phyloP scores from a whole-genome alignment of 2,113 vertebrate genomes.

The Nibea albiflora region DNA sequence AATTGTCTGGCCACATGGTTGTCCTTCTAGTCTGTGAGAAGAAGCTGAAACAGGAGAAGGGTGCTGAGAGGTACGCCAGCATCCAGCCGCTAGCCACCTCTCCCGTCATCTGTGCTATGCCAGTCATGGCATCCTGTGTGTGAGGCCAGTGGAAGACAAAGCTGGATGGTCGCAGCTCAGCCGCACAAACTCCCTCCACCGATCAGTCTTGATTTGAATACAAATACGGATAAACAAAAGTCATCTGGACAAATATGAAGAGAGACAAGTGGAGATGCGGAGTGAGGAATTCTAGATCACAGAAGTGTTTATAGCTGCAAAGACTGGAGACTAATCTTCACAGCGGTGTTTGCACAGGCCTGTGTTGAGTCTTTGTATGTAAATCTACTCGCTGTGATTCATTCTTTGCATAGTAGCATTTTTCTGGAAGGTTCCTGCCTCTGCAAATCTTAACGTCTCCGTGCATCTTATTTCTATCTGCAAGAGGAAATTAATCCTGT shows the following conservation, averaged over 20 bases:
- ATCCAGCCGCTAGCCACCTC: slow-evolving; percentile 64
- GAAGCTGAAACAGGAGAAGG: slow-evolving; percentile 72
- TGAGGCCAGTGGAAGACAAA: slow-evolving; percentile 36
- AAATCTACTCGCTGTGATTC: slow-evolving; percentile 33
- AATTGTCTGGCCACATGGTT: slow-evolving; percentile 46
- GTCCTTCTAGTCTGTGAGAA: slow-evolving; percentile 50
- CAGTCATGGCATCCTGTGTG: slow-evolving; percentile 52
- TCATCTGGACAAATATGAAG: slow-evolving; percentile 7
- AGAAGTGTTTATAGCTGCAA: slow-evolving; percentile 38
- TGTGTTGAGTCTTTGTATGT: slow-evolving; percentile 32
- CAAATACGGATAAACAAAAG: slow-evolving; percentile 7
- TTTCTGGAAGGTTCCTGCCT: not conserved
- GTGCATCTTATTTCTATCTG: slow-evolving; percentile 7
- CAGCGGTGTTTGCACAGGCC: slow-evolving; percentile 44
- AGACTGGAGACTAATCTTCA: slow-evolving; percentile 49
- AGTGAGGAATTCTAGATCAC: not conserved
- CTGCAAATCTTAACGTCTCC: not conserved
- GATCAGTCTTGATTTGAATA: slow-evolving; percentile 20
- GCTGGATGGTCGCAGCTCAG: slow-evolving; percentile 23
- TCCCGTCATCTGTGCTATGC: slow-evolving; percentile 64
- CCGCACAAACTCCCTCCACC: not conserved
- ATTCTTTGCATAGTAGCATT: slow-evolving; percentile 12
- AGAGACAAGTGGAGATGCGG: not conserved
- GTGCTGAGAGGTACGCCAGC: slow-evolving; percentile 55
- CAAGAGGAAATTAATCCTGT: slow-evolving; percentile 13